Conservation (phyloP, 2,113 vertebrate genomes). For the Stegastes partitus region DNA sequence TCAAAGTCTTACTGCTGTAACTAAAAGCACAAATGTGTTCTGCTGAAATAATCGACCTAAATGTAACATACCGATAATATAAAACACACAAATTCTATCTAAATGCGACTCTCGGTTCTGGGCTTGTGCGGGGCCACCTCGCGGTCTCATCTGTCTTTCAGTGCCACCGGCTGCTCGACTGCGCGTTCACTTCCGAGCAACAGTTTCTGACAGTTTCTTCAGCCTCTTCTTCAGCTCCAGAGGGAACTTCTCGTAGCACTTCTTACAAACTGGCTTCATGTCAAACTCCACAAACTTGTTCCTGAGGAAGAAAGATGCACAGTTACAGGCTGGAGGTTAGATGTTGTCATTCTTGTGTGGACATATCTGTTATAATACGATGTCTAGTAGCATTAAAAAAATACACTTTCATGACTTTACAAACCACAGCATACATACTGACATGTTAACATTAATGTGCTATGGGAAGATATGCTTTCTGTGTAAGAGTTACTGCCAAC, state of each 20-base stretch:
- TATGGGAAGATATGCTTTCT: too few relatives aligned
- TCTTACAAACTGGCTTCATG: slow-evolving; percentile 99
- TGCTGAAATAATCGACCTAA: slow-evolving; percentile 23
- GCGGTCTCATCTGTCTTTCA: not conserved
- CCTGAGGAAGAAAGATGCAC: slow-evolving; percentile 77
- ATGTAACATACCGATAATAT: slow-evolving; percentile 18
- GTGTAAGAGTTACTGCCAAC: too few relatives aligned
- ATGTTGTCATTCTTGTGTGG: not conserved
- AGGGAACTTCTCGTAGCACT: slow-evolving; percentile 99
- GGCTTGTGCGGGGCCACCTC: not conserved
- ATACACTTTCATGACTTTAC: not conserved
- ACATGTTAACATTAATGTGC: not conserved
- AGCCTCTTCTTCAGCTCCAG: slow-evolving; percentile 99
- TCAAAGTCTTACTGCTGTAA: slow-evolving; percentile 2
- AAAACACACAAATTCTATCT: slow-evolving; percentile 14
- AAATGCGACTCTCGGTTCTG: slow-evolving; percentile 16
- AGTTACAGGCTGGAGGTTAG: not conserved
- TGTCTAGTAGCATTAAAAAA: not conserved
- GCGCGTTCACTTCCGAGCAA: slow-evolving; percentile 90
- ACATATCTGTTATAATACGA: not conserved
- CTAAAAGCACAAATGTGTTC: slow-evolving; percentile 17
- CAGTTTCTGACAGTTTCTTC: slow-evolving; percentile 98
- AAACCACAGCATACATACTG: not conserved
- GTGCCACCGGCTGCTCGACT: not conserved
- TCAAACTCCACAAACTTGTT: slow-evolving; percentile 99